Percentiles rank a stretch among this genome's conserved stretches.
phyloP scores from a whole-genome alignment of 2,888 invertebrate species.

The Pyrrhosoma nymphula region DNA sequence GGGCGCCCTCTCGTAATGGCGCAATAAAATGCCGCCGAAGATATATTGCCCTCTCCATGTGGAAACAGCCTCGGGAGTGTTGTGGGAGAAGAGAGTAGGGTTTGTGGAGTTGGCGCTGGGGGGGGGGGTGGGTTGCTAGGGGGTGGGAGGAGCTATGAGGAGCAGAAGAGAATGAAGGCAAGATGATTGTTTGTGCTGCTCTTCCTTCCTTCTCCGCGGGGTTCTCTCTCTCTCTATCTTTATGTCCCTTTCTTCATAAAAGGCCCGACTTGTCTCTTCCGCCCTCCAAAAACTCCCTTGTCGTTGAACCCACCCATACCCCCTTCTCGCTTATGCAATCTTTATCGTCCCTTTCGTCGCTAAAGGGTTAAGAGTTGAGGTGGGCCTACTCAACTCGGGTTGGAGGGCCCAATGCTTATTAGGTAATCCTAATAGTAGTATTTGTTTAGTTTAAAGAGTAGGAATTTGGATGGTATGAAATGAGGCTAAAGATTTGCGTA shows the following conservation, averaged over 20 bases:
- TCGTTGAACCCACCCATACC: background rate
- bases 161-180: constrained; percentile 21
- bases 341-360: background rate
- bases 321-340: constrained; percentile 36
- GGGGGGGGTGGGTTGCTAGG: background rate
- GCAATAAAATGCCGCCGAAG: constrained; percentile 58
- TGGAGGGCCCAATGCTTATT: background rate
- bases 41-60: constrained; percentile 36
- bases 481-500: no score
- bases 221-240: background rate
- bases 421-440: no score
- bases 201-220: background rate
- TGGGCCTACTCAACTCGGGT: no score
- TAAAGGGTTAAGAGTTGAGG: no score
- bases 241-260: background rate
- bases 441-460: no score
- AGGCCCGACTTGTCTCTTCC: constrained; percentile 30
- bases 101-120: background rate
- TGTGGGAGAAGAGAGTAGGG: no score
- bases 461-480: no score
- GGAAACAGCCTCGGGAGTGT: background rate
- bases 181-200: background rate
- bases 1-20: constrained; percentile 2
- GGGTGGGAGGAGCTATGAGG: background rate
- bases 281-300: background rate